Evolutionary conservation across 2,797 vertebrate species (phyloP), one percentile per base, ranked within the genome.

Genomic region (Lutjanus campechanus): DNA sequence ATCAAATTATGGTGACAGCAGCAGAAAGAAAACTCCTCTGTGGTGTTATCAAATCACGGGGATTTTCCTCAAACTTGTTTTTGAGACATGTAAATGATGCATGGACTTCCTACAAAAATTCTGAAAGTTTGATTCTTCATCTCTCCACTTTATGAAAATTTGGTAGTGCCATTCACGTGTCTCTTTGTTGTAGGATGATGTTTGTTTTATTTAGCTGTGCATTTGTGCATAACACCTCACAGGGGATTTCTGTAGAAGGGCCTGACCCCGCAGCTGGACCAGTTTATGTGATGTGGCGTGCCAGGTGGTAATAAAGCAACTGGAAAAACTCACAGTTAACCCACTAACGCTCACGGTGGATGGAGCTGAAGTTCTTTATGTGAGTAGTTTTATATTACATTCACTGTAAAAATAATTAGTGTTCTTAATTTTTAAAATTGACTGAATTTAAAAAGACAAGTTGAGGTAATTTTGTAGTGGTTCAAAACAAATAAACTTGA

Each of bases 21-120:
- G 66, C 58, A 40, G 61, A 58, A 53, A 77, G 69, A 81, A 82
- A 87, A 60, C 36, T 64, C 53, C 82, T 72, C 63, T 65, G 58
- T 73, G 64, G 40, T 41, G 44, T 76, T 67, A 43, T 62, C 16
- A 71, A 56, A 71, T 58, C 40, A 58, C 16, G 15, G 87, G 87
- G 86, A 84, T 81, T 88, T 91, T 86, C 86, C 81, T 75, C 71
- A 16, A 15, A 44, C 50, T 60, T 76, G 63, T 85, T 90, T 90
- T 79, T 70, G 29, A 76, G 50, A 47, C 46, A 46, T 63, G 51
- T 47, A 84, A 90, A 84, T 75, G 12, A 73, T 53, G 11, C 44
- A 55, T 17, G 15, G 54, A 77, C 19, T 85, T 73, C 63, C 49
- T 53, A 54, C 63, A 1, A 88, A 70, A 11, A 25, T 11, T 69